phyloP scores from a whole-genome alignment of 1,140 invertebrate genomes.

The Drosophila busckii region DNA sequence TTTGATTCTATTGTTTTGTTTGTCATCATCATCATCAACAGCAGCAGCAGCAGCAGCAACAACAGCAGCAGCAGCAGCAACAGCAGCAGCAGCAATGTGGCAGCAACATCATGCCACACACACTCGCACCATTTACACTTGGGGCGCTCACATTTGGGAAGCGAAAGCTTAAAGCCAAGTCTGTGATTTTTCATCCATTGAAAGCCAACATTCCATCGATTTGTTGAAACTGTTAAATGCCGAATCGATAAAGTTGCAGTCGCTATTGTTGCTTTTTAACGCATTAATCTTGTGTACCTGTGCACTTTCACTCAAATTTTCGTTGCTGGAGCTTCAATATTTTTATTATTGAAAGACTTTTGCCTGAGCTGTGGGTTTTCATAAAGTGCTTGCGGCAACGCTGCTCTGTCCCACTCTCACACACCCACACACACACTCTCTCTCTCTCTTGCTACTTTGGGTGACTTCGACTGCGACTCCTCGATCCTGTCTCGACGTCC shows the following conservation, averaged over 20 bases:
- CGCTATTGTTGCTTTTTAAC: too few species aligned
- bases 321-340: slow-evolving; percentile 50
- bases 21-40: slow-evolving; percentile 65
- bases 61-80: slow-evolving; percentile 14
- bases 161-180: slow-evolving; percentile 37
- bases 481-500: slow-evolving; percentile 43
- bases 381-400: slow-evolving; percentile 57
- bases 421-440: too few species aligned
- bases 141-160: slow-evolving; percentile 23
- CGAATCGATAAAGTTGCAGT: too few species aligned
- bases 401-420: too few species aligned
- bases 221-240: too few species aligned
- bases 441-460: slow-evolving; percentile 7
- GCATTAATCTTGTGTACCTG: neutral
- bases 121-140: neutral
- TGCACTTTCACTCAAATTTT: slow-evolving; percentile 46
- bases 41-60: slow-evolving; percentile 19
- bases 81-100: slow-evolving; percentile 18
- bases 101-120: slow-evolving; percentile 14
- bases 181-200: slow-evolving; percentile 38
- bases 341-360: slow-evolving; percentile 71
- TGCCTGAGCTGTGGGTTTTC: slow-evolving; percentile 56
- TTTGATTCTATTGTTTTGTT: slow-evolving; percentile 76
- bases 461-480: slow-evolving; percentile 1
- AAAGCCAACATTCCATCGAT: too few species aligned